Evolutionary conservation across 2,797 vertebrate species (phyloP).

Genomic region (Thalassophryne amazonica): DNA sequence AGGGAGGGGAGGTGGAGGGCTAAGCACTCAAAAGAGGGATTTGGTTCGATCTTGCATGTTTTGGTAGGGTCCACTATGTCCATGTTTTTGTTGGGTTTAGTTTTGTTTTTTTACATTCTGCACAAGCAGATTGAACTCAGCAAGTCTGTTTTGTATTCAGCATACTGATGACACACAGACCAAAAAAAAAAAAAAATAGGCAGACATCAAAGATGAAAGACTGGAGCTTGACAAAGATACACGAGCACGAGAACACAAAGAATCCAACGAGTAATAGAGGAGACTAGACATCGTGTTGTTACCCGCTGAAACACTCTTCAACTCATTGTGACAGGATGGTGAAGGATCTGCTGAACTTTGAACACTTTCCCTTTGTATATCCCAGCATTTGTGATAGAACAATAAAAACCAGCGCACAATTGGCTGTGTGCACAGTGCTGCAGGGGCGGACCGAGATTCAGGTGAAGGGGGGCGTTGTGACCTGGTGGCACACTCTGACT

Average conservation of each 20-base stretch:
- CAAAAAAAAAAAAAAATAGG: slow-evolving; percentile 17
- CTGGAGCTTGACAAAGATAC: too few relatives aligned
- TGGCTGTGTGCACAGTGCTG: slow-evolving; percentile 23
- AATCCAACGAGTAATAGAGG: slow-evolving; percentile 52
- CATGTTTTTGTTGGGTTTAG: too few relatives aligned
- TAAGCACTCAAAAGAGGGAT: slow-evolving; percentile 49
- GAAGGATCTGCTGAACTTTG: slow-evolving; percentile 43
- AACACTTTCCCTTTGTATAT: slow-evolving; percentile 71
- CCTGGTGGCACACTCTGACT: too few relatives aligned
- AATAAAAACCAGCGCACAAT: neutral
- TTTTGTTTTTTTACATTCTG: slow-evolving; percentile 53
- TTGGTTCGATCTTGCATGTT: slow-evolving; percentile 63
- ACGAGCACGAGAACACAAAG: slow-evolving; percentile 53
- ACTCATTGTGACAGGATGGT: slow-evolving; percentile 34
- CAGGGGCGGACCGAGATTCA: too few relatives aligned
- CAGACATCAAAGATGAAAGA: slow-evolving; percentile 28
- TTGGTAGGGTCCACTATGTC: slow-evolving; percentile 71
- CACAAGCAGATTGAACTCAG: slow-evolving; percentile 41
- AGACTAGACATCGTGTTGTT: slow-evolving; percentile 52
- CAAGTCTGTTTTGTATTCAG: slow-evolving; percentile 51
- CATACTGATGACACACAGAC: slow-evolving; percentile 31
- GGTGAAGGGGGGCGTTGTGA: too few relatives aligned
- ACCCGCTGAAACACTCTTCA: slow-evolving; percentile 33
- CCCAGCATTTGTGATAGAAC: slow-evolving; percentile 25
- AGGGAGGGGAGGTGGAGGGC: slow-evolving; percentile 53